A percentile compares a stretch with the other conserved stretches of the same genome.
Evolutionary conservation across 23 tunicate genomes (phyloP).

Genomic region (Clavelina lepadiformis): DNA sequence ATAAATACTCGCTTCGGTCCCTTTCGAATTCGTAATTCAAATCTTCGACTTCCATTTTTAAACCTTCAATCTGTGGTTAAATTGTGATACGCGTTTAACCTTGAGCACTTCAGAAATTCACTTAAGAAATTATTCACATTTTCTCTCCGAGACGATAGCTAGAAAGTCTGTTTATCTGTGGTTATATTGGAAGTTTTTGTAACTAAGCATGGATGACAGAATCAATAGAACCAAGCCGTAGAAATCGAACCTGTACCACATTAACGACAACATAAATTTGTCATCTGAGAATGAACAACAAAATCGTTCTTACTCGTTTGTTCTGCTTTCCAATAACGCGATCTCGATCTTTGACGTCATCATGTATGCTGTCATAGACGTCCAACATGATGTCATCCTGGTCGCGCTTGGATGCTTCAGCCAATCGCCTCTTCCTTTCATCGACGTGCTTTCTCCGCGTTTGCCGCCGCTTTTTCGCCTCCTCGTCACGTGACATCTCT

Average conservation of each 20-base stretch:
- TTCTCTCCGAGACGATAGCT: not conserved
- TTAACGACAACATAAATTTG: too few relatives aligned
- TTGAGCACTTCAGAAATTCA: not conserved
- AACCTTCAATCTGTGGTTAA: constrained; percentile 54
- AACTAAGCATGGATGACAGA: too few relatives aligned
- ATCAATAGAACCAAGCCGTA: too few relatives aligned
- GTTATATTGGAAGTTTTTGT: too few relatives aligned
- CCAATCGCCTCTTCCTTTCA: constrained; percentile 60
- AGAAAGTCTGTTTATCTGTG: too few relatives aligned
- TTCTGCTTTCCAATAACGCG: constrained; percentile 50
- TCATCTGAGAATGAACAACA: too few relatives aligned
- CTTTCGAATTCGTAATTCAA: constrained; percentile 90
- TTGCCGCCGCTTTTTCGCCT: constrained; percentile 50
- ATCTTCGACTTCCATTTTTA: constrained; percentile 95
- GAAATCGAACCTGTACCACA: too few relatives aligned
- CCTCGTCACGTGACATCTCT: constrained; percentile 84
- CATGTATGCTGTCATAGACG: constrained; percentile 83
- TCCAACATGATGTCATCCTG: constrained; percentile 74
- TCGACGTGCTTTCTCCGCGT: constrained; percentile 80
- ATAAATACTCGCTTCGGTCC: constrained; percentile 77
- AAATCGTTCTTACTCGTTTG: constrained; percentile 37
- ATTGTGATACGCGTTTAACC: not conserved
- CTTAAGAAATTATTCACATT: too few relatives aligned
- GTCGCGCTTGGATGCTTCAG: constrained; percentile 56
- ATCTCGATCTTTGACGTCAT: constrained; percentile 67